Conservation (phyloP, 2,888 invertebrate genomes). For the Julus scandinavius region DNA sequence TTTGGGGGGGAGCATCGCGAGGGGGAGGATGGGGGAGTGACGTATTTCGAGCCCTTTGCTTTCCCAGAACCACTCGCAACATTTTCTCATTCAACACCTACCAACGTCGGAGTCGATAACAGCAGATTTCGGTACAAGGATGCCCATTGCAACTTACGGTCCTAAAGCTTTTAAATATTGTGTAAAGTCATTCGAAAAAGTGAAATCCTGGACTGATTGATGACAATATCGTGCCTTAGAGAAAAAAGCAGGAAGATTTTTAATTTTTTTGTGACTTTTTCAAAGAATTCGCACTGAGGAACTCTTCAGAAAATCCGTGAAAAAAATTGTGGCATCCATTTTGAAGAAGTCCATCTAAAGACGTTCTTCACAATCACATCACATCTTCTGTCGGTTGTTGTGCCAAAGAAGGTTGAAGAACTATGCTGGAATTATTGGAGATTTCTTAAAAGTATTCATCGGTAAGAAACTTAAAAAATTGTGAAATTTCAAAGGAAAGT, state of each 20-base stretch:
- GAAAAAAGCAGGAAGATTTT: too few relatives aligned
- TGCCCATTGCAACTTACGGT: background rate
- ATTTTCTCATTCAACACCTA: constrained; percentile 23
- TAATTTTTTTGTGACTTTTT: too few relatives aligned
- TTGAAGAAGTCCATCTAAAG: too few relatives aligned
- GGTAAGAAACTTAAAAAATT: background rate
- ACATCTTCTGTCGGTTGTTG: too few relatives aligned
- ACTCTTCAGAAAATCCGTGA: too few relatives aligned
- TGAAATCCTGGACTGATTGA: background rate
- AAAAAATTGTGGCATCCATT: too few relatives aligned
- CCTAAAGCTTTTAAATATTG: background rate
- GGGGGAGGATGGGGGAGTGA: background rate
- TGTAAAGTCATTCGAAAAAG: background rate
- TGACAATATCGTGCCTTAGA: background rate
- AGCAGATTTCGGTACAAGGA: background rate
- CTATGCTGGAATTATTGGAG: too few relatives aligned
- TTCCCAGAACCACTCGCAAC: constrained; percentile 26
- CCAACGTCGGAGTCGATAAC: background rate
- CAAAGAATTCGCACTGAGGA: too few relatives aligned
- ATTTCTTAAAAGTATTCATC: too few relatives aligned
- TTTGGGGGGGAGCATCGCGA: background rate
- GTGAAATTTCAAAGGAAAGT: too few relatives aligned
- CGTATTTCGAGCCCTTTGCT: constrained; percentile 14
- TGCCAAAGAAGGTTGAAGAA: too few relatives aligned
- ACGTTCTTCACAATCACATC: too few relatives aligned